Percentiles rank a stretch among this genome's conserved stretches.
Evolutionary conservation across 2,888 invertebrate genomes (phyloP).

Genomic region (Chaetogeoica ovagalla): DNA sequence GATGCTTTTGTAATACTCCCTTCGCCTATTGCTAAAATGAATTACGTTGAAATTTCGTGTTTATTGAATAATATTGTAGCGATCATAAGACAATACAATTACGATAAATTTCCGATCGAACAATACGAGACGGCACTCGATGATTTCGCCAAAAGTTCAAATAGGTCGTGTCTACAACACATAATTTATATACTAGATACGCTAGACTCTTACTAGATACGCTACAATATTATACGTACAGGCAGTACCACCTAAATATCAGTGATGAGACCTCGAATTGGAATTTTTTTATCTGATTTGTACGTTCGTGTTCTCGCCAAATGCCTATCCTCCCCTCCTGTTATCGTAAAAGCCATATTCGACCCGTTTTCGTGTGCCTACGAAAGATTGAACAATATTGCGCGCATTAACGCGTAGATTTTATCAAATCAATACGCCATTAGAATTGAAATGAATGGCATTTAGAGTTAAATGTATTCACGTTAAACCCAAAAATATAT

Average conservation of each 20-base stretch:
- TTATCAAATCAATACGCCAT: no score
- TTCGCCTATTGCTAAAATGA: not conserved
- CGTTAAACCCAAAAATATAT: no score
- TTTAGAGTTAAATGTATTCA: no score
- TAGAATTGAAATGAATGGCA: no score
- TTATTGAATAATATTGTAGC: not conserved
- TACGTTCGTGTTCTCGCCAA: not conserved
- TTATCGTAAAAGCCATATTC: not conserved
- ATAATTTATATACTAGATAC: not conserved
- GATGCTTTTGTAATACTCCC: no score
- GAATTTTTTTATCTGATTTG: slow-evolving; percentile 1
- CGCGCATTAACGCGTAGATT: no score
- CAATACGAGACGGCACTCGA: slow-evolving; percentile 6
- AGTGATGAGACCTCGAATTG: slow-evolving; percentile 13
- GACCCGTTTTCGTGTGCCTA: not conserved
- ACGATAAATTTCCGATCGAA: slow-evolving; percentile 9
- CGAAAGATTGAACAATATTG: not conserved
- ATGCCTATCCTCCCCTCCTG: no score
- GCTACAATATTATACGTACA: not conserved
- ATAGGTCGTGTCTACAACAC: slow-evolving; percentile 2
- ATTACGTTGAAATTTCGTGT: not conserved
- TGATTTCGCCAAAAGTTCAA: slow-evolving; percentile 30
- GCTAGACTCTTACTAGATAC: not conserved
- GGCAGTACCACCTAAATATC: not conserved
- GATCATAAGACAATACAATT: slow-evolving; percentile 26